These are phyloP conservation scores for Allobates femoralis DNA, from an alignment of 2,797 vertebrate genomes.

Conservation along the genomic window DNA sequence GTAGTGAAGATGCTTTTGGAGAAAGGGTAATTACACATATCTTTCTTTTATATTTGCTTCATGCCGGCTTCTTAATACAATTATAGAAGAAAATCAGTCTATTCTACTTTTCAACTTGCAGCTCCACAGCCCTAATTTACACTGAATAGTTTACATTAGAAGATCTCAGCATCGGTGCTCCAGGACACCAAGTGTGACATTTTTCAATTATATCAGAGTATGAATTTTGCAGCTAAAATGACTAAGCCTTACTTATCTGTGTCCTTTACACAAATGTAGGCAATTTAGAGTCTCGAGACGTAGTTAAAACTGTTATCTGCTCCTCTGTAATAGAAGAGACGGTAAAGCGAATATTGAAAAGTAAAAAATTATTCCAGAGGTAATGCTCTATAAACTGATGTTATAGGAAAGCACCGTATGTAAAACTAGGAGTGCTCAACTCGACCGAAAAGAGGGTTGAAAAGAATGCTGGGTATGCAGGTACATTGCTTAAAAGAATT, in stretches of 20 bases:
- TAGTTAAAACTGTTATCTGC: slow-evolving; percentile 2
- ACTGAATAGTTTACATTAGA: slow-evolving; percentile 20
- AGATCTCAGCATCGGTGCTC: neutral
- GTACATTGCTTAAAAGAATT: no score
- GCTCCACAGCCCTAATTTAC: slow-evolving; percentile 14
- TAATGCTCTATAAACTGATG: neutral
- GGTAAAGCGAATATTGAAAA: neutral
- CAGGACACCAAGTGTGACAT: neutral
- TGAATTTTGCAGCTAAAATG: slow-evolving; percentile 8
- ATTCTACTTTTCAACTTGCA: slow-evolving; percentile 7
- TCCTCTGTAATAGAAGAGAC: neutral
- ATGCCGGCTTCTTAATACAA: slow-evolving; percentile 12
- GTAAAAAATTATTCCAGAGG: neutral
- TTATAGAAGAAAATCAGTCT: neutral
- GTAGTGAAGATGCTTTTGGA: slow-evolving; percentile 80
- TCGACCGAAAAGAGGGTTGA: neutral
- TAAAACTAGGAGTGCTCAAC: neutral
- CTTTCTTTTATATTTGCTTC: slow-evolving; percentile 38
- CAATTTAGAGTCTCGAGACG: neutral
- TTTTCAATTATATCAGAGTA: slow-evolving; percentile 21
- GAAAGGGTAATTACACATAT: slow-evolving; percentile 79
- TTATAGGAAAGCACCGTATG: neutral
- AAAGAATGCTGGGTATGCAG: neutral
- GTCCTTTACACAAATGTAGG: slow-evolving; percentile 15
- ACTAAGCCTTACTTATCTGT: slow-evolving; percentile 28